These are phyloP conservation scores for Xiphorhynchus elegans DNA, from an alignment of 2,113 vertebrate species.

Conservation along the genomic window DNA sequence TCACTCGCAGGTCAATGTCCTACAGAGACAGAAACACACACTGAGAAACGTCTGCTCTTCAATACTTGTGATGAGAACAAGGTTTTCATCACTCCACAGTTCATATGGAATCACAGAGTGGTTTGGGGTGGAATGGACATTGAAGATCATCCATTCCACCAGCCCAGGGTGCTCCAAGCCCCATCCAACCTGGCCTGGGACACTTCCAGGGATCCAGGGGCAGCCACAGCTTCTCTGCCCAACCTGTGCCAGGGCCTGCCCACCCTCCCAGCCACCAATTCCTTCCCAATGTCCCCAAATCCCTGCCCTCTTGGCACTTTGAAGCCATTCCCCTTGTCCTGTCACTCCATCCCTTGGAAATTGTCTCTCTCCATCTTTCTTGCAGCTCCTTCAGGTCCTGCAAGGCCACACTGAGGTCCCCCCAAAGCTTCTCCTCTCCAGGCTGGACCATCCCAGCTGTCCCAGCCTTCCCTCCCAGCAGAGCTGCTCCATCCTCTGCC, in stretches of 20 bases:
- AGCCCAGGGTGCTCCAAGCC: neutral
- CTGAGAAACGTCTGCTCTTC: neutral
- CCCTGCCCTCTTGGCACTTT: fast-evolving
- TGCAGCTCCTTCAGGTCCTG: neutral
- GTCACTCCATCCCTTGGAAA: neutral
- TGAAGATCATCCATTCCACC: fast-evolving
- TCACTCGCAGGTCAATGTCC: slow-evolving; percentile 90
- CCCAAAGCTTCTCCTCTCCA: neutral
- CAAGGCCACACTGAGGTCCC: neutral
- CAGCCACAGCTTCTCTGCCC: neutral
- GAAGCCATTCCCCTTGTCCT: neutral
- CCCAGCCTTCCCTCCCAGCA: neutral
- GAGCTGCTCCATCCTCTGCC: neutral
- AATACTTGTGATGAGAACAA: neutral
- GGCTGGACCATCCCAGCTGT: neutral
- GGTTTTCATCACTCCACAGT: neutral
- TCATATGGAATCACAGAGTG: fast-evolving
- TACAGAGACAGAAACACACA: slow-evolving; percentile 34
- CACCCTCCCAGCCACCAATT: neutral
- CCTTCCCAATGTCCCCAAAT: fast-evolving
- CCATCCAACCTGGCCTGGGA: neutral
- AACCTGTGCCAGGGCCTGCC: neutral
- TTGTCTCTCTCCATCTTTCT: neutral
- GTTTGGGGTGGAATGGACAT: neutral
- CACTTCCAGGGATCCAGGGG: neutral